Percentiles rank a stretch among this genome's conserved stretches.
These are phyloP conservation scores for Brevimyrus niger DNA, from an alignment of 2,113 vertebrate genomes.

Conservation along the genomic window DNA sequence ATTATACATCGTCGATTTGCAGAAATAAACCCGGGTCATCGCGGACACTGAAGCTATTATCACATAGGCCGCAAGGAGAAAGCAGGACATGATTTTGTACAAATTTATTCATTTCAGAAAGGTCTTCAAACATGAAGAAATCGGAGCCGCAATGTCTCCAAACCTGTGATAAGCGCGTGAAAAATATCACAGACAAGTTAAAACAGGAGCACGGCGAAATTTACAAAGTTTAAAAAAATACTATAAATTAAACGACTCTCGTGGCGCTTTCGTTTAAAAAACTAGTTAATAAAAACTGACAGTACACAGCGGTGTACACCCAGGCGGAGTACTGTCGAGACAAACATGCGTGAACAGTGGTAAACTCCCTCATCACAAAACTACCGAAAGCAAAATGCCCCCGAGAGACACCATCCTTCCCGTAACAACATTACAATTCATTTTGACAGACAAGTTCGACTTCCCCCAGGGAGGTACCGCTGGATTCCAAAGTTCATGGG, in stretches of 20 bases:
- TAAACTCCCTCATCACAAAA: background rate
- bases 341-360: background rate
- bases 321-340: background rate
- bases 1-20: background rate
- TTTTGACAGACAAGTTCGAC: constrained; percentile 58
- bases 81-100: constrained; percentile 48
- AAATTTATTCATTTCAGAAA: constrained; percentile 78
- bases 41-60: background rate
- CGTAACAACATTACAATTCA: constrained; percentile 45
- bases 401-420: background rate
- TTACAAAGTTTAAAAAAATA: constrained; percentile 88
- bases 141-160: constrained; percentile 63
- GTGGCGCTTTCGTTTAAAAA: constrained; percentile 44
- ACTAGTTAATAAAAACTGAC: constrained; percentile 55
- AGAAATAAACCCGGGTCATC: background rate
- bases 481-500: constrained; percentile 39
- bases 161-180: constrained; percentile 67
- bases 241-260: constrained; percentile 61
- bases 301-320: background rate
- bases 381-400: background rate
- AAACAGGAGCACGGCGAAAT: constrained; percentile 52
- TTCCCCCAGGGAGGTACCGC: constrained; percentile 39
- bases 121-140: constrained; percentile 71
- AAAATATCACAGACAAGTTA: constrained; percentile 65
- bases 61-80: background rate